Evolutionary conservation across 2,113 vertebrate genomes (phyloP), one percentile per base, ranked within the genome.

Genomic region (Acinonyx jubatus): DNA sequence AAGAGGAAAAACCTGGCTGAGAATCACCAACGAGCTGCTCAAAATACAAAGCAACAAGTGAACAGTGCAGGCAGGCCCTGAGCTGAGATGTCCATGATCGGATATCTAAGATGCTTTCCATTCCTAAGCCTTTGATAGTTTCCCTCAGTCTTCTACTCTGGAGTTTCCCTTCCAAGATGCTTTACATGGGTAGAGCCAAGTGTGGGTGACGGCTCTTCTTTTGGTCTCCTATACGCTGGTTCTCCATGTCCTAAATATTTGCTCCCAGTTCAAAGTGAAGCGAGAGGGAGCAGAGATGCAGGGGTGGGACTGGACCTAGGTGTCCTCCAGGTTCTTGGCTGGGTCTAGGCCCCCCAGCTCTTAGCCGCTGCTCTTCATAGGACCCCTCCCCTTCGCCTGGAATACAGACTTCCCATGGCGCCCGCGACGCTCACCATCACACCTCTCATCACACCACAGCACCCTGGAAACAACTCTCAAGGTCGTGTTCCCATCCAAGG

Each of bases 131-230:
- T 68, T 78, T 68, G 84, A 69, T 89, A 31, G 16, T 94, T 78
- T 93, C 83, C 79, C 66, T 88, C 8, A 31, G 68, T 65, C 65
- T 92, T 96, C 73, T n/a, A 65, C 29, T 45, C 69, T 90, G 74
- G 41, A 84, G 73, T 95, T 86, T 69, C 81, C 91, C 94, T 83
- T 97, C n/a, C 23, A n/a, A 38, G 57, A 79, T 14, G n/a, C 86
- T 79, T 93, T 74, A 68, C 65, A 80, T 2, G 1, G 80, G 79
- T 0, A 73, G 52, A 68, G 50, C 38, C 23, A 11, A 29, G n/a
- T 63, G 27, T 0, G 36, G 3, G 9, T 76, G 74, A 73, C 57
- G 73, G 31, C 41, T 36, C 16, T 61, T 81, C 45, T 36, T 86
- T 66, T 48, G 7, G 69, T 76, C 23, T 83, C 73, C n/a, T 45